Evolutionary conservation across 1,140 invertebrate species (phyloP).

Genomic region (Pseudomyrmex sp.): DNA sequence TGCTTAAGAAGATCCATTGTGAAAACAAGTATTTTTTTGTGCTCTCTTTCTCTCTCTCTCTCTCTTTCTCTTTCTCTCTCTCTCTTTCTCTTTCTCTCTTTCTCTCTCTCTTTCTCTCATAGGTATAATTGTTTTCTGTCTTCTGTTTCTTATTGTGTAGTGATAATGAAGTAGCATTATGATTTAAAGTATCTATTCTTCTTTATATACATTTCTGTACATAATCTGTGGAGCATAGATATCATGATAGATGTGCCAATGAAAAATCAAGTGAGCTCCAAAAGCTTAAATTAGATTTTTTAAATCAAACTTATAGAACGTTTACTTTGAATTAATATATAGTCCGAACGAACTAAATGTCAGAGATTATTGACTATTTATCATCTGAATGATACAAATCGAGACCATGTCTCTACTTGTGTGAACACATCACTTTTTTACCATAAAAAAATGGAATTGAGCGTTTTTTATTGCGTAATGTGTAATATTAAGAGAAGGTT

Average conservation of each 20-base stretch:
- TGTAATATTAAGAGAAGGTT: constrained; percentile 66
- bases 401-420: constrained; percentile 61
- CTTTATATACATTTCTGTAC: constrained; percentile 19
- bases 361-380: constrained; percentile 61
- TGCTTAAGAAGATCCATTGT: constrained; percentile 13
- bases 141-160: constrained; percentile 50
- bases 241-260: constrained; percentile 48
- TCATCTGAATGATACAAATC: constrained; percentile 45
- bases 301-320: constrained; percentile 13
- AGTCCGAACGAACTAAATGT: constrained; percentile 28
- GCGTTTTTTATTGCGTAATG: constrained; percentile 76
- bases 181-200: constrained; percentile 19
- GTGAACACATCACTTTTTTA: constrained; percentile 76
- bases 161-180: constrained; percentile 17
- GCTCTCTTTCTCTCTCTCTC: too few species aligned
- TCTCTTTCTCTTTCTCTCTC: background rate
- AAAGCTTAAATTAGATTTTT: constrained; percentile 57
- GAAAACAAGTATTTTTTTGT: too few species aligned
- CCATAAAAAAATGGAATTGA: constrained; percentile 80
- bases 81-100: constrained; percentile 36
- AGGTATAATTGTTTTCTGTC: constrained; percentile 54
- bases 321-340: constrained; percentile 36
- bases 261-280: constrained; percentile 13
- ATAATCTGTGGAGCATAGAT: constrained; percentile 57
- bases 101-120: constrained; percentile 58